phyloP scores from a whole-genome alignment of 1,140 invertebrate genomes.

The Drosophila nebulosa region DNA sequence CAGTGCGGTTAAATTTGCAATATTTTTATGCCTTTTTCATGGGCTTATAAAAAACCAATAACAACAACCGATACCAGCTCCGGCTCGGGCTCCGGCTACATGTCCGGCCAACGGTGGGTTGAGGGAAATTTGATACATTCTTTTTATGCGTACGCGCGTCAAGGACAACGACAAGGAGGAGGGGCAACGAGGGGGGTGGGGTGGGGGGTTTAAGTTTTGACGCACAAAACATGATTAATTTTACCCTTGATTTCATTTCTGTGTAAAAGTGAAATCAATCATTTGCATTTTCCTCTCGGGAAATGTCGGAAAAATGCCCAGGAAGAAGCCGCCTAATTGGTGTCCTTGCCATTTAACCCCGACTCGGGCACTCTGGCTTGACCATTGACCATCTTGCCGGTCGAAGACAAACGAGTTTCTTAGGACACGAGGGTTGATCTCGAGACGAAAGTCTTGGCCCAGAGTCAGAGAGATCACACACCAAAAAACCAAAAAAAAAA shows the following conservation, averaged over 20 bases:
- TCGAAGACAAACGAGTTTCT: slow-evolving; percentile 8
- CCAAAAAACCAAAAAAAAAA: not conserved
- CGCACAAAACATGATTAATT: slow-evolving; percentile 68
- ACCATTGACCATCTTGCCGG: slow-evolving; percentile 51
- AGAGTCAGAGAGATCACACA: slow-evolving; percentile 5
- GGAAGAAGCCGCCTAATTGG: slow-evolving; percentile 53
- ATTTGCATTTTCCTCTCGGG: slow-evolving; percentile 42
- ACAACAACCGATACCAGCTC: slow-evolving; percentile 46
- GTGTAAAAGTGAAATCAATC: slow-evolving; percentile 55
- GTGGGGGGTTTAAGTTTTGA: slow-evolving; percentile 18
- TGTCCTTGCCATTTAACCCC: slow-evolving; percentile 61
- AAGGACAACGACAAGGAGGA: too few species aligned
- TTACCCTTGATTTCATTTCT: slow-evolving; percentile 36
- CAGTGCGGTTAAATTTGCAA: slow-evolving; percentile 61
- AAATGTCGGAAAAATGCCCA: slow-evolving; percentile 28
- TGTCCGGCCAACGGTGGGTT: not conserved
- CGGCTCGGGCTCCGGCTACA: not conserved
- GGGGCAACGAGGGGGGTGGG: not conserved
- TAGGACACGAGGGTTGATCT: slow-evolving; percentile 24
- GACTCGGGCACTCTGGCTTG: slow-evolving; percentile 19
- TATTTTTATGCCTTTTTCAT: slow-evolving; percentile 64
- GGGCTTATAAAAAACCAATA: slow-evolving; percentile 77
- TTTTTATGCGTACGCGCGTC: not conserved
- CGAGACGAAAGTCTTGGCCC: slow-evolving; percentile 25
- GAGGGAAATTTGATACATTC: slow-evolving; percentile 26